Percentiles rank a stretch among this genome's conserved stretches.
phyloP scores from a whole-genome alignment of 2,797 vertebrate species.

The Manis pentadactyla region DNA sequence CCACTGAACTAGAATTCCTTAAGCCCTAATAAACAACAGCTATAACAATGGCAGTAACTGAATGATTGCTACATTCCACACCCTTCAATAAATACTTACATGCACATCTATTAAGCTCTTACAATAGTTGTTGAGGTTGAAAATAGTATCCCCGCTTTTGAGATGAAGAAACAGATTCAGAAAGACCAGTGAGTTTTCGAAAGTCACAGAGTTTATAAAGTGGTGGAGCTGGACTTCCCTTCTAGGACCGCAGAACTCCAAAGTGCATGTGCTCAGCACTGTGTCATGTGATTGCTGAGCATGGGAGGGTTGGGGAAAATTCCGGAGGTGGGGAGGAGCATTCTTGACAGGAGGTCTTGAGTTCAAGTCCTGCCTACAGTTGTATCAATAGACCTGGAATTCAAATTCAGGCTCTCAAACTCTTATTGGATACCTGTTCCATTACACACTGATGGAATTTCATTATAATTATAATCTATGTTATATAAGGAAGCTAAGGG shows the following conservation, averaged over 20 bases:
- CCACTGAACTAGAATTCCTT: background rate
- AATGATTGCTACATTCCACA: background rate
- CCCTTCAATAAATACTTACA: background rate
- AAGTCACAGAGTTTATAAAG: background rate
- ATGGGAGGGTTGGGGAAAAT: background rate
- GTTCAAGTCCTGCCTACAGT: background rate
- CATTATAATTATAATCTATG: background rate
- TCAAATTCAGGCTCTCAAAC: background rate
- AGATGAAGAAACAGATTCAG: background rate
- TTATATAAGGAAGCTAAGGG: background rate
- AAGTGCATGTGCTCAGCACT: background rate
- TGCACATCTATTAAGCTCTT: background rate
- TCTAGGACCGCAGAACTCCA: background rate
- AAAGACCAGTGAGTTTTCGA: background rate
- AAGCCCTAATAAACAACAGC: background rate
- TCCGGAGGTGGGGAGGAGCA: background rate
- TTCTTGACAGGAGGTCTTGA: background rate
- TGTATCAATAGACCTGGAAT: background rate
- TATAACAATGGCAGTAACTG: background rate
- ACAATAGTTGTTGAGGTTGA: background rate
- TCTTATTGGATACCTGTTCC: background rate
- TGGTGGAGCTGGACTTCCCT: background rate
- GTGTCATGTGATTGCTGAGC: background rate
- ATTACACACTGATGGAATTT: background rate
- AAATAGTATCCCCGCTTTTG: background rate